Base-by-base conservation (phyloP, 2,797 vertebrate species). In the Limosa lapponica region DNA sequence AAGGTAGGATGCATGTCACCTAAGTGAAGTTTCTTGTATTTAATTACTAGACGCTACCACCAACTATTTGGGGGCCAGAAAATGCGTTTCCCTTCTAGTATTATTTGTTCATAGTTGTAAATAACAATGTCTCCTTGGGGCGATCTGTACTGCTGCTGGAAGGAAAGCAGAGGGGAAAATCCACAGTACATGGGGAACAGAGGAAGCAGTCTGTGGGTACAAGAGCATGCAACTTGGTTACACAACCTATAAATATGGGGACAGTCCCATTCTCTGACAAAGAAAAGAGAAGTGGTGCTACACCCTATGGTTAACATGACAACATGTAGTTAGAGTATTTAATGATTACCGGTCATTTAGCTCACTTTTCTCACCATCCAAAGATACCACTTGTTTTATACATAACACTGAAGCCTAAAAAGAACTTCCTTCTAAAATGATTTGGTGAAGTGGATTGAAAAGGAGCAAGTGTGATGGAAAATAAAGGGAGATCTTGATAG, bases 231-330 rank as follows among this genome's bases (percentile, higher is more conserved):
- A 25, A 27, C 55, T 48, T 69, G 22, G 54, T 55, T 74, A 22
- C 64, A 52, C 62, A 82, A 11, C 23, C 8, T 70, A 77, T 66
- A 70, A 71, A 80, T 64, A 77, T 36, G 36, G 61, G 64, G 73
- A 89, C 52, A 71, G 87, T 19, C 37, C 37, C 67, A 84, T 62
- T 84, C 81, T 34, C 10, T 91, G 84, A 95, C 82, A 88, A 87
- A 94, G 95, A 91, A 95, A 92, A 87, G 89, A 95, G 84, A 95
- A 97, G 66, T 25, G 22, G 77, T 74, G 51, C 34, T 81, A 24
- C 8, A 90, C 52, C 85, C 64, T 78, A 2, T 90, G 84, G 93
- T 97, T 97, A 93, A 88, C 24, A 48, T 78, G 96, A 89, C 85
- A 87, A 48, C 70, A 30, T 32, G 58, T 51, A 41, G 65, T 94